Base-by-base conservation (phyloP, 2,113 vertebrate species). In the Vulpes vulpes region DNA sequence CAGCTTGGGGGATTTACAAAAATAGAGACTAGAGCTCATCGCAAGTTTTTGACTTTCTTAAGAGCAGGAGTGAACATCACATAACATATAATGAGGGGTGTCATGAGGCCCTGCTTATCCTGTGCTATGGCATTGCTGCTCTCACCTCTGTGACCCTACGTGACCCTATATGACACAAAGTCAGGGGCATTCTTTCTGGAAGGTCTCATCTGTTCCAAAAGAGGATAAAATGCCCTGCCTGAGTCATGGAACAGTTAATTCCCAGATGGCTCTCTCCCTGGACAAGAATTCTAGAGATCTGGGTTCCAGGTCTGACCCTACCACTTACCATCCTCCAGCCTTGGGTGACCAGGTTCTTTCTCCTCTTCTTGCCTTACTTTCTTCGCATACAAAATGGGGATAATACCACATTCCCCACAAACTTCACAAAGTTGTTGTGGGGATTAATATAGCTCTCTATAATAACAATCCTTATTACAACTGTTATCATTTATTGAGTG, bases 121-220 rank as follows among this genome's bases (percentile, higher is more conserved):
- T 76, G 20, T 84, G 55, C 3, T 30, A 32, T 8, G 25, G 16
- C 22, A 49, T 3, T 74, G 81, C 20, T 49, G 15, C 81, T 89
- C 17, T 73, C 17, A 60, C n/a, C 65, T 80, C 67, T 81, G 35
- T 73, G 81, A 65, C 32, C 11, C 32, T 53, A 19, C 20, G 6
- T 1, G 14, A 76, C 19, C 19, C 59, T 71, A 79, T 8, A 23
- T 49, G 43, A 96, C n/a, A 80, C 32, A 74, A 85, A 94, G 5
- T 51, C 32, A 89, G 25, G 30, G 60, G 11, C 14, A 55, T 94
- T 93, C 59, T 87, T 96, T 83, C 85, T 80, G 14, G 62, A 96
- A 67, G 38, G 73, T 59, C 23, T 49, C 27, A 79, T 32, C 32
- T 53, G 49, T 76, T 64, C 49, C 59, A 35, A 49, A 80, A 92